Evolutionary conservation across 2,888 invertebrate species (phyloP).

Genomic region (Drosophila paramelanica): DNA sequence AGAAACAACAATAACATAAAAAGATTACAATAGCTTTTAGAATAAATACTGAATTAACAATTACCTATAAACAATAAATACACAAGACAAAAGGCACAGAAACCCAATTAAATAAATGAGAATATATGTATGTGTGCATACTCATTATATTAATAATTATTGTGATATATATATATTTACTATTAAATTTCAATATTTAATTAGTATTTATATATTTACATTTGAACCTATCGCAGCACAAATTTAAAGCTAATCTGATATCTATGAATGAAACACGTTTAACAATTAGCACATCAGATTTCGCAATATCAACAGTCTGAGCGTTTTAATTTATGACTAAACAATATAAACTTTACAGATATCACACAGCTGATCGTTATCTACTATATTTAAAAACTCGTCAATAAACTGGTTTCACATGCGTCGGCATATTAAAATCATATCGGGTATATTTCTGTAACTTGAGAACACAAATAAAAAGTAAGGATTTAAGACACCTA

Average conservation of each 20-base stretch:
- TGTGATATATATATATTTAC: neutral
- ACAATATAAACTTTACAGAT: constrained; percentile 1
- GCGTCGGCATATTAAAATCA: too few species aligned
- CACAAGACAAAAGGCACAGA: constrained; percentile 1
- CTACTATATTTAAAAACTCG: neutral
- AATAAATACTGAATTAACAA: constrained; percentile 21
- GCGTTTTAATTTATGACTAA: neutral
- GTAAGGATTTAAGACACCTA: too few species aligned
- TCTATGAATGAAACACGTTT: neutral
- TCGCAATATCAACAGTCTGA: constrained; percentile 25
- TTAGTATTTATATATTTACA: too few species aligned
- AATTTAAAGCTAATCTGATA: constrained; percentile 1
- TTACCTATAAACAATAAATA: constrained; percentile 13
- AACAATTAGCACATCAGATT: constrained; percentile 26
- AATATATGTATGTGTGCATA: too few species aligned
- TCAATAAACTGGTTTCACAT: too few species aligned
- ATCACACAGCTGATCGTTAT: neutral
- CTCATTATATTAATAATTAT: neutral
- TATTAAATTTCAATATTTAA: neutral
- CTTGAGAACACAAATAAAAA: too few species aligned
- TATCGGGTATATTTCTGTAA: too few species aligned
- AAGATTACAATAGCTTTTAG: neutral
- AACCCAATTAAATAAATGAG: constrained; percentile 6
- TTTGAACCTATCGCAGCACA: too few species aligned
- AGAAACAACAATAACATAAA: neutral